Conservation (phyloP, 1,140 invertebrate species). For the Drosophila athabasca region DNA sequence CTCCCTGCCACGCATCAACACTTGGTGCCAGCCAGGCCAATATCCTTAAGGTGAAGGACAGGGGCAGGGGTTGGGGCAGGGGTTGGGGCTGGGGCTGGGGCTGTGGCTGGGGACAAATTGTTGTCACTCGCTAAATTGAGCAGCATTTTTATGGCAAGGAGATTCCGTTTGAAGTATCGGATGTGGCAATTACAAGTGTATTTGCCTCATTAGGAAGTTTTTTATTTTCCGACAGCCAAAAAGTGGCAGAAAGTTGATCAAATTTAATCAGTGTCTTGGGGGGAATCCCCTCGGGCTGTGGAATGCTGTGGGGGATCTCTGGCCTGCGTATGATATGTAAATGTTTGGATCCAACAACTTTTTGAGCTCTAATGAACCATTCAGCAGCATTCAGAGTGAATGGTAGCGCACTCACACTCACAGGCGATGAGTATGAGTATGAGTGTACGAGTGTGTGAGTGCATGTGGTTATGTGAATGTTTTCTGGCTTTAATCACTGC, state of each 20-base stretch:
- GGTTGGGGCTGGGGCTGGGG: constrained; percentile 9
- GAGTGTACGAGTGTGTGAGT: constrained; percentile 4
- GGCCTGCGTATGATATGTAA: constrained; percentile 19
- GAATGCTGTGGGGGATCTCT: too few species aligned
- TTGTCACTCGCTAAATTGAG: constrained; percentile 62
- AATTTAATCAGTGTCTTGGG: constrained; percentile 38
- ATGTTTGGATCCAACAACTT: constrained; percentile 35
- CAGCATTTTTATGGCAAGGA: constrained; percentile 38
- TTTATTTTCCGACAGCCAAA: constrained; percentile 6
- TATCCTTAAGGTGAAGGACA: too few species aligned
- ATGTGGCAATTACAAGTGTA: neutral
- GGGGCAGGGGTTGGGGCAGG: too few species aligned
- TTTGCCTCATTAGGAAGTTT: constrained; percentile 30
- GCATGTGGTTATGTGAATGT: constrained; percentile 13
- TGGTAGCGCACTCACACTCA: constrained; percentile 23
- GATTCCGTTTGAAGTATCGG: constrained; percentile 30
- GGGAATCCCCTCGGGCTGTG: too few species aligned
- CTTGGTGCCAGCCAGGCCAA: constrained; percentile 19
- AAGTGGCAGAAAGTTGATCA: constrained; percentile 37
- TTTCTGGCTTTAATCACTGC: constrained; percentile 67
- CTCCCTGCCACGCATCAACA: constrained; percentile 35
- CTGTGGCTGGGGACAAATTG: constrained; percentile 31
- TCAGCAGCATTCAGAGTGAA: constrained; percentile 22
- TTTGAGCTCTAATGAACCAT: constrained; percentile 68
- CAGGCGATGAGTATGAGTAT: neutral